phyloP scores from a whole-genome alignment of 2,113 vertebrate genomes.

The Psilopsiagon aurifrons region DNA sequence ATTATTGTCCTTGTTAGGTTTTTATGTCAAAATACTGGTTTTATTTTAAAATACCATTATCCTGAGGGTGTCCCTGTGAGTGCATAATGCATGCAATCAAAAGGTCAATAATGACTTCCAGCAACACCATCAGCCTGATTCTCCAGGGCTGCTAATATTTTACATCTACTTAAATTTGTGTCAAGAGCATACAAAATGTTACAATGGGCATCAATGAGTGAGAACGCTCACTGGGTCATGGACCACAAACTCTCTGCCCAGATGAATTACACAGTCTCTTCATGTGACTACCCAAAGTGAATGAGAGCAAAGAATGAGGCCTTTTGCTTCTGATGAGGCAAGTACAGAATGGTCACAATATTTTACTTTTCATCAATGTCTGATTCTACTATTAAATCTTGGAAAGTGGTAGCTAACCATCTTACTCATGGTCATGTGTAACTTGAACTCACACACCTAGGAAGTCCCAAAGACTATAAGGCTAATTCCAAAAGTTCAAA shows the following conservation, averaged over 20 bases:
- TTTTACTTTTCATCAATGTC: not conserved
- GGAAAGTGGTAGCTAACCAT: not conserved
- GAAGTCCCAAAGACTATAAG: not conserved
- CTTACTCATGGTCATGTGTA: not conserved
- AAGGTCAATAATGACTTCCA: not conserved
- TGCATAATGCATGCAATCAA: not conserved
- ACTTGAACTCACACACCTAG: not conserved
- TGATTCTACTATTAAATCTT: not conserved
- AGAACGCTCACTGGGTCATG: not conserved
- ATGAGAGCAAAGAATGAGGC: not conserved
- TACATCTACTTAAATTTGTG: not conserved
- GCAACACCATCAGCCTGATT: not conserved
- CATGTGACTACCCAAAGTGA: not conserved
- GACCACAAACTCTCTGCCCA: not conserved
- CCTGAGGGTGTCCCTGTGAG: not conserved
- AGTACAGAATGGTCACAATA: not conserved
- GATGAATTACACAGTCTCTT: not conserved
- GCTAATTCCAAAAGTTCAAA: constrained; percentile 35
- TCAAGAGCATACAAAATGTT: not conserved
- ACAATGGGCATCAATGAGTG: not conserved
- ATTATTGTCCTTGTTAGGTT: not conserved
- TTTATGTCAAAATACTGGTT: not conserved
- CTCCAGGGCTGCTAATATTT: not conserved
- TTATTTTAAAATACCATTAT: not conserved
- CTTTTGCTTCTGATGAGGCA: not conserved